These are phyloP conservation scores for Phymorhynchus buccinoides DNA, from an alignment of 1,140 invertebrate species.

Conservation along the genomic window DNA sequence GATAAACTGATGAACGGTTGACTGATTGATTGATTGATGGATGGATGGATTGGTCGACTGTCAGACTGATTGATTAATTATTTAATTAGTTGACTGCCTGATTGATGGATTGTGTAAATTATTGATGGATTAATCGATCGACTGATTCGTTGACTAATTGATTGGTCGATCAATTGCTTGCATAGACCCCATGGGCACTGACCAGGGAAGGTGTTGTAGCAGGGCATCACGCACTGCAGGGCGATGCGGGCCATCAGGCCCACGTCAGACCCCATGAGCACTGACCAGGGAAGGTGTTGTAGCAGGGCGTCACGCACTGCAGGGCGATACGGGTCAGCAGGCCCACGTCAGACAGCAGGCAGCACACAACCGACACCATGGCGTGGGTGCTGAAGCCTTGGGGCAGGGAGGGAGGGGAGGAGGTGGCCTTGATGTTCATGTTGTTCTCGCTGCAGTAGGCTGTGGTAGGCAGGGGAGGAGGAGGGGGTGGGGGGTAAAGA, in stretches of 20 bases:
- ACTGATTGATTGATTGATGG: too few relatives aligned
- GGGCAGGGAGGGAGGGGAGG: too few relatives aligned
- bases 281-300: slow-evolving; percentile 15
- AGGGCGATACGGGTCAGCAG: slow-evolving; percentile 29
- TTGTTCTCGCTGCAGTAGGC: not conserved
- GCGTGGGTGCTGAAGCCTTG: slow-evolving; percentile 19
- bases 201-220: not conserved
- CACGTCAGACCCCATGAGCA: not conserved
- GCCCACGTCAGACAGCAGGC: slow-evolving; percentile 14
- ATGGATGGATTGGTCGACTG: too few relatives aligned
- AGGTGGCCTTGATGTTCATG: not conserved
- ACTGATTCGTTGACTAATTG: too few relatives aligned
- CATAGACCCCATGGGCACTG: too few relatives aligned
- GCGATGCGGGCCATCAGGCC: slow-evolving; percentile 22
- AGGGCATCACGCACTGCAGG: slow-evolving; percentile 35
- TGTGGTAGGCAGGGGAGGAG: not conserved
- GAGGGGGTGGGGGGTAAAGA: not conserved
- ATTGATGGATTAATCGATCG: too few relatives aligned
- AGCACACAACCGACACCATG: slow-evolving; percentile 30
- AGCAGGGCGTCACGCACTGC: slow-evolving; percentile 37
- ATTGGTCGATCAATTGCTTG: too few relatives aligned
- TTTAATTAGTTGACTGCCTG: too few relatives aligned
- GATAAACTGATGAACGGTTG: too few relatives aligned
- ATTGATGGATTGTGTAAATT: too few relatives aligned
- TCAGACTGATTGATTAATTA: too few relatives aligned